phyloP scores from a whole-genome alignment of 2,113 vertebrate species.

The Alligator sinensis region DNA sequence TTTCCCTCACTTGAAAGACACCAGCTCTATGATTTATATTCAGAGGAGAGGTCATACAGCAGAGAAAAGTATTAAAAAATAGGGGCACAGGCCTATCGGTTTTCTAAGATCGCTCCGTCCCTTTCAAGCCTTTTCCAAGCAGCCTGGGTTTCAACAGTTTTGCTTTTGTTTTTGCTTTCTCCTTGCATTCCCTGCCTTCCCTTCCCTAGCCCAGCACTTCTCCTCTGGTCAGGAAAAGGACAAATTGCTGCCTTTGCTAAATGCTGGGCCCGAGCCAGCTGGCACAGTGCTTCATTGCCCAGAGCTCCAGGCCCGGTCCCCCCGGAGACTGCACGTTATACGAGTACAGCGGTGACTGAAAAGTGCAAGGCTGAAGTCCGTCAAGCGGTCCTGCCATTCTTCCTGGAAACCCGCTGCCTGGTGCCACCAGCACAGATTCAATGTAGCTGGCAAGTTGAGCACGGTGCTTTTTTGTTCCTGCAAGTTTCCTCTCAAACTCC shows the following conservation, averaged over 20 bases:
- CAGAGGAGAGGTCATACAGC: neutral
- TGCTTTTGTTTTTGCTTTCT: neutral
- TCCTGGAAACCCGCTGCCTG: neutral
- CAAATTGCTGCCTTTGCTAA: slow-evolving; percentile 41
- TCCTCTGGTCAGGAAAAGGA: slow-evolving; percentile 48
- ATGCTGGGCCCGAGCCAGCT: slow-evolving; percentile 32
- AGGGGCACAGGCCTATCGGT: neutral
- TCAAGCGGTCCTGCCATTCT: neutral
- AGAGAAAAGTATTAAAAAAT: neutral
- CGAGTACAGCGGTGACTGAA: neutral
- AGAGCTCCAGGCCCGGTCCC: slow-evolving; percentile 20
- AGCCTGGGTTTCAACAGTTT: neutral
- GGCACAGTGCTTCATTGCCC: neutral
- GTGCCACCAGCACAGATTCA: neutral
- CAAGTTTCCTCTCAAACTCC: neutral
- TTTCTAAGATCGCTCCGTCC: neutral
- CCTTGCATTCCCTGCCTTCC: neutral
- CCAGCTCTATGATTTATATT: neutral
- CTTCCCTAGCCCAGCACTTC: neutral
- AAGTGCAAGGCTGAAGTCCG: neutral
- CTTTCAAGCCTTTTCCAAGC: neutral
- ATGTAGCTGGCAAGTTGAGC: neutral
- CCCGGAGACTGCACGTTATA: slow-evolving; percentile 15
- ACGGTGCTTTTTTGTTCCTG: neutral
- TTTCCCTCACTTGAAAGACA: slow-evolving; percentile 8